Conservation (phyloP, 2,797 vertebrate species). For the Crocodylus rhombifer region DNA sequence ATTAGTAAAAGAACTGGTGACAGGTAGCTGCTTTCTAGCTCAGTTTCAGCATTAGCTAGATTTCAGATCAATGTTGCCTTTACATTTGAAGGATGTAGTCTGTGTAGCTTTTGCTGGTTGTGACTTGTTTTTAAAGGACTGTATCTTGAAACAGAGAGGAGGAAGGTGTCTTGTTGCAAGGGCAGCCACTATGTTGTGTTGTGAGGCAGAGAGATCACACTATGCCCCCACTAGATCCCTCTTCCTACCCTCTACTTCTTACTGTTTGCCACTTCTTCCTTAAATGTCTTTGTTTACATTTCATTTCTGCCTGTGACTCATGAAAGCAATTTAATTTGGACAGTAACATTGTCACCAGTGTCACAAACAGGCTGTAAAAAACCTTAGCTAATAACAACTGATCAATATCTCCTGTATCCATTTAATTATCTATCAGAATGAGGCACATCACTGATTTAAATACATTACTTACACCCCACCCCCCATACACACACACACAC, state of each 20-base stretch:
- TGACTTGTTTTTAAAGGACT: neutral
- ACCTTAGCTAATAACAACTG: neutral
- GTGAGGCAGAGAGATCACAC: neutral
- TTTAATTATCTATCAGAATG: neutral
- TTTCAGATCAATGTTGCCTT: neutral
- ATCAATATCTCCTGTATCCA: neutral
- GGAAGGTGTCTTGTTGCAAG: neutral
- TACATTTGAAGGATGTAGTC: neutral
- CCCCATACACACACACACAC: neutral
- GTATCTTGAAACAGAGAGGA: neutral
- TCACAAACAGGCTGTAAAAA: neutral
- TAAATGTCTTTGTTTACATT: neutral
- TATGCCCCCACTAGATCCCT: accelerated
- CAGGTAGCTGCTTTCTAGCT: neutral
- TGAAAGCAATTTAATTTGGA: neutral
- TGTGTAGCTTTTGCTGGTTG: neutral
- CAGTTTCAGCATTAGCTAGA: neutral
- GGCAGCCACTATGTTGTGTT: neutral
- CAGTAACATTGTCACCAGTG: neutral
- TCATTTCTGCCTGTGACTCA: neutral
- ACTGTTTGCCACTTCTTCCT: neutral
- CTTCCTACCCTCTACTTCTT: too few species aligned
- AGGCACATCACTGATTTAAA: neutral
- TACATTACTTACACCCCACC: neutral
- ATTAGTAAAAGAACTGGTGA: neutral